Evolutionary conservation across 2,113 vertebrate species (phyloP), one percentile per base, ranked within the genome.

Genomic region (Rhea pennata): DNA sequence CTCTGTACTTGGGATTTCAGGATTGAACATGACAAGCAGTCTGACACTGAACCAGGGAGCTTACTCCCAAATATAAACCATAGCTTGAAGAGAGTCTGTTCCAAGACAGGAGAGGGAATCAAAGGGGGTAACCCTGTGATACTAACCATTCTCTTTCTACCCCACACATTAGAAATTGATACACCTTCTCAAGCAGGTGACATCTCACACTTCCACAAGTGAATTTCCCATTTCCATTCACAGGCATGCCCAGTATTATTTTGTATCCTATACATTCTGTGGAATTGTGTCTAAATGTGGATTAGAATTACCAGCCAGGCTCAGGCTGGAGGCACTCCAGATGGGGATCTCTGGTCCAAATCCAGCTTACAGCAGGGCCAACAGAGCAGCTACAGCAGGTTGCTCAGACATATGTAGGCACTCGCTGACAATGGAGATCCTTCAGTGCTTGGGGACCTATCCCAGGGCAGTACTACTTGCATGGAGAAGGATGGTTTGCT

Each of bases 51-150:
- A 19, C 10, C 29, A 19, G 29, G 56, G 31, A 24, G 62, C 23
- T 39, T 26, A 39, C 36, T 15, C 36, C 36, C 23, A 26, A 24
- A 64, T 22, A 64, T 12, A 58, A 84, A 14, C 2, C 59, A 61
- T 61, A 61, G 82, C 59, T 40, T 27, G n/a, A 21, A 67, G 40
- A 39, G 39, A 69, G 54, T 2, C 8, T 9, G 20, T 29, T 33
- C 23, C 36, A 40, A 26, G 62, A 36, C n/a, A 65, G 23, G 29
- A 16, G 51, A 15, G 29, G 33, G 26, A 40, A 86, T 15, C 24
- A 44, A 72, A 26, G 27, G 15, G 15, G 27, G 44, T 50, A 53
- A 31, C 0, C 0, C 12, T 19, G 21, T 1, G 0, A 22, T 1
- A 6, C 10, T 12, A 21, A 29, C 74, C 74, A 31, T 29, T 9